Evolutionary conservation across 2,888 invertebrate genomes (phyloP), one percentile per base, ranked within the genome.

Genomic region (Conomelus anceps): DNA sequence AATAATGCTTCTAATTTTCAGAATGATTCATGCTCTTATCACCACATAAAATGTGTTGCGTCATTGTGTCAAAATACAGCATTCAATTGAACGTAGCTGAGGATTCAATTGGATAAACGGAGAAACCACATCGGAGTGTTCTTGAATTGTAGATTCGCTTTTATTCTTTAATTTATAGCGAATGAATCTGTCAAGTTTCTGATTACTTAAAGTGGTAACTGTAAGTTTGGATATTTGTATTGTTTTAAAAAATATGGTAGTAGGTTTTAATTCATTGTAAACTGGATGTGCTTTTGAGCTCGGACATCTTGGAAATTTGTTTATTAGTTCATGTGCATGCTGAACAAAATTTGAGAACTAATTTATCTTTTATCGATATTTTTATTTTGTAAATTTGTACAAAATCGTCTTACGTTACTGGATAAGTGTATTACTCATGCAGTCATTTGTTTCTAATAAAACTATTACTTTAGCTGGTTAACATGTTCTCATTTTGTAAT

Each of bases 11-110:
- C 90, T 90, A 86, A 63, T 63, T 93, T 93, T 90, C 92, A 93
- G 93, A 91, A 93, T 93, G 93, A 93, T 93, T 90, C 92, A 92
- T 90, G 92, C 93, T 3, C 91, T 93, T 22, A 93, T 93, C 87
- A 90, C 91, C n/a, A 63, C 63, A 63, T 63, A 63, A n/a, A 63
- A 63, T 63, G 63, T 20, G n/a, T 63, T 20, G 13, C n/a, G 1
- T 7, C 20, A 63, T 63, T 13, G 63, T 6, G 20, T 63, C 1
- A 7, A 89, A 90, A 23, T 91, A 89, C n/a, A 88, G 22, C 6
- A 13, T 23, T 63, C 29, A 63, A 88, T 63, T 34, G 29, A 88
- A n/a, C n/a, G n/a, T n/a, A 1, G 63, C 6, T n/a, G 63, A 63
- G n/a, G 20, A 63, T n/a, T 63, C n/a, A 63, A 63, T 63, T 4